Conservation (phyloP, 2,113 vertebrate species). For the Dasyurus viverrinus region DNA sequence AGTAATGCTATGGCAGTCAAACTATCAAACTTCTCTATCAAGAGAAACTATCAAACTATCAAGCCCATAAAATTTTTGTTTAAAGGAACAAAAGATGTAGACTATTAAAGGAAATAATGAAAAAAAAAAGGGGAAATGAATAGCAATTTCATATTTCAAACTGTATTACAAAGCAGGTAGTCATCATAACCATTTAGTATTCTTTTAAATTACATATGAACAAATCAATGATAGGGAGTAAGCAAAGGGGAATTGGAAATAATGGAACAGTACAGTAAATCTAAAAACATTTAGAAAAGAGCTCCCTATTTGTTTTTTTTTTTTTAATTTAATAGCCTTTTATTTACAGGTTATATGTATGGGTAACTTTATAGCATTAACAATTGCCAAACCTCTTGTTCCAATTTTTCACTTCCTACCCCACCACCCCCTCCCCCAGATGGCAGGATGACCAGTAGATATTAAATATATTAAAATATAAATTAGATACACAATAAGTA, state of each 20-base stretch:
- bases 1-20: neutral
- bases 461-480: too few species aligned
- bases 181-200: neutral
- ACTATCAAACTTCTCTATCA: neutral
- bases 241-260: neutral
- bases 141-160: neutral
- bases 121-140: neutral
- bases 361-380: too few species aligned
- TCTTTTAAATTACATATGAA: neutral
- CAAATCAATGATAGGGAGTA: neutral
- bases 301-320: too few species aligned
- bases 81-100: neutral
- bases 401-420: too few species aligned
- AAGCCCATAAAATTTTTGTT: neutral
- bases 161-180: neutral
- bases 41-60: neutral
- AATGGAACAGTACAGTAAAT: neutral
- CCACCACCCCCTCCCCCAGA: too few species aligned
- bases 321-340: too few species aligned
- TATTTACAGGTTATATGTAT: too few species aligned
- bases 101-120: neutral
- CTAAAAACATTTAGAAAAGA: neutral
- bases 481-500: too few species aligned
- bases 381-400: too few species aligned
- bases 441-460: too few species aligned